These are phyloP conservation scores for Brassicogethes aeneus DNA, from an alignment of 2,888 invertebrate species.

Conservation along the genomic window DNA sequence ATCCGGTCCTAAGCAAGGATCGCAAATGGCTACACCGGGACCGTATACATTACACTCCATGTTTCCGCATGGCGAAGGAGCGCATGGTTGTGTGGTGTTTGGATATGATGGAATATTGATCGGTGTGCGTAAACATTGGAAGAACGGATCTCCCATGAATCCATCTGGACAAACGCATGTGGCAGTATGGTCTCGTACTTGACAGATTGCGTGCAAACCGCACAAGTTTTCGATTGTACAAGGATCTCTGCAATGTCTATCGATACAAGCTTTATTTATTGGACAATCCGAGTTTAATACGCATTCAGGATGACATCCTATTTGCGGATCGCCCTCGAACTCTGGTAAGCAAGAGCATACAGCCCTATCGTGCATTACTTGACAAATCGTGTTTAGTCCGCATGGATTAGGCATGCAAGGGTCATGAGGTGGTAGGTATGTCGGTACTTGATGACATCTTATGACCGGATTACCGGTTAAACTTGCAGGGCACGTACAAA, in stretches of 20 bases:
- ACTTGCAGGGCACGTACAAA: slow-evolving; percentile 65
- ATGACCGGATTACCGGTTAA: slow-evolving; percentile 70
- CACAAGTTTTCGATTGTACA: slow-evolving; percentile 63
- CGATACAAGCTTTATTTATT: slow-evolving; percentile 63
- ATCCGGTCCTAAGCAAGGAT: slow-evolving; percentile 62
- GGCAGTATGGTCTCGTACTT: slow-evolving; percentile 74
- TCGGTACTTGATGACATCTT: slow-evolving; percentile 55
- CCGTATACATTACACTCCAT: slow-evolving; percentile 62
- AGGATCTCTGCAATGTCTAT: slow-evolving; percentile 65
- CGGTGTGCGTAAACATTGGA: slow-evolving; percentile 53
- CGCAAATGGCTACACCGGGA: slow-evolving; percentile 69
- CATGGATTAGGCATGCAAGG: slow-evolving; percentile 71
- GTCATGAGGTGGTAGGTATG: slow-evolving; percentile 47
- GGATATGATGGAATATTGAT: slow-evolving; percentile 34
- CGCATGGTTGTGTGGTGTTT: slow-evolving; percentile 55
- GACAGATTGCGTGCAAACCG: slow-evolving; percentile 72
- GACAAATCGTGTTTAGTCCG: slow-evolving; percentile 71
- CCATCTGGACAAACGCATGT: slow-evolving; percentile 70
- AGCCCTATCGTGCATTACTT: slow-evolving; percentile 57
- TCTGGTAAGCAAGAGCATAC: slow-evolving; percentile 70
- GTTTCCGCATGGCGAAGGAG: slow-evolving; percentile 69
- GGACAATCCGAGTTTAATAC: slow-evolving; percentile 76
- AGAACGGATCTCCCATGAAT: slow-evolving; percentile 71
- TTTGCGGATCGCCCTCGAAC: slow-evolving; percentile 69
- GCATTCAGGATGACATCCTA: slow-evolving; percentile 71